phyloP scores from a whole-genome alignment of 2,113 vertebrate species.

The Corythornis madagascariensis region DNA sequence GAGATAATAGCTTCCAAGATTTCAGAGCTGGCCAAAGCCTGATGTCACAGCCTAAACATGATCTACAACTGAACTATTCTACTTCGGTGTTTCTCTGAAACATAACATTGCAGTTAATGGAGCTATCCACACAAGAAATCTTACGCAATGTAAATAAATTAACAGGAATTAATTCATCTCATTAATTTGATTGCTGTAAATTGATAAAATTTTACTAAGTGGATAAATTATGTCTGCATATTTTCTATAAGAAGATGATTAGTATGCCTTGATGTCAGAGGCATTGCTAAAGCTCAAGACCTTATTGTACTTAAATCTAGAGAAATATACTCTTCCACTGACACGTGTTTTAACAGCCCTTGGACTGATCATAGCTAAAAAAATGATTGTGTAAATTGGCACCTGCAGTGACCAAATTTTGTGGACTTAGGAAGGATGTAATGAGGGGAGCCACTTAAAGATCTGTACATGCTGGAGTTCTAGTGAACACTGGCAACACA shows the following conservation, averaged over 20 bases:
- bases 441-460: neutral
- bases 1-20: neutral
- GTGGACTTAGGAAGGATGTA: neutral
- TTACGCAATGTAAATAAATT: slow-evolving; percentile 49
- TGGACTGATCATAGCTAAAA: neutral
- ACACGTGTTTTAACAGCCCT: neutral
- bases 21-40: neutral
- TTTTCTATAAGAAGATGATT: slow-evolving; percentile 33
- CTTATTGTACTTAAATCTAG: neutral
- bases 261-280: slow-evolving; percentile 2
- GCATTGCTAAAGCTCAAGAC: neutral
- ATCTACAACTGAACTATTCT: neutral
- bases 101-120: neutral
- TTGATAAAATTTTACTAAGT: slow-evolving; percentile 37
- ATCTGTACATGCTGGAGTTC: neutral
- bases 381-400: neutral
- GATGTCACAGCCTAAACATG: neutral
- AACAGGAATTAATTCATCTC: slow-evolving; percentile 40
- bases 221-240: slow-evolving; percentile 23
- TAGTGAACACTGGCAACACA: neutral
- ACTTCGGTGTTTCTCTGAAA: neutral
- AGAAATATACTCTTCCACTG: neutral
- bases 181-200: slow-evolving; percentile 67
- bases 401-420: neutral
- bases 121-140: slow-evolving; percentile 16